These are phyloP conservation scores for Cerceris ruficornis DNA, from an alignment of 2,888 invertebrate genomes.

Conservation along the genomic window DNA sequence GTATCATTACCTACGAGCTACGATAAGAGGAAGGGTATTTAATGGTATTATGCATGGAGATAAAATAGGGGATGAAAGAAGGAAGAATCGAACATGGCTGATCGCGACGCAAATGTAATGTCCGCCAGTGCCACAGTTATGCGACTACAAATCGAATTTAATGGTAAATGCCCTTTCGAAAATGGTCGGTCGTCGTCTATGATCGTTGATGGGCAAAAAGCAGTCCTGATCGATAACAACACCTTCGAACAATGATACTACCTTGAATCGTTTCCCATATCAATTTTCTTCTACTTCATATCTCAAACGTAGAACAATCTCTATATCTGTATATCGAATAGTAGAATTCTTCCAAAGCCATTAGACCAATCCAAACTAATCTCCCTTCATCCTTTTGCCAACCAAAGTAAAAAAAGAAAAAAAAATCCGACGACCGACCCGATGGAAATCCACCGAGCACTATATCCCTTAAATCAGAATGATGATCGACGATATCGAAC, in stretches of 20 bases:
- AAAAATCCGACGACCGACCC: conserved; percentile 26
- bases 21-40: conserved; percentile 11
- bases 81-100: conserved; percentile 19
- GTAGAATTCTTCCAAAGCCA: too few species aligned
- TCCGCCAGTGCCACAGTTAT: conserved; percentile 66
- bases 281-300: too few species aligned
- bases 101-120: conserved; percentile 21
- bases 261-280: too few species aligned
- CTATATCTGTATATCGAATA: too few species aligned
- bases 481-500: conserved; percentile 39
- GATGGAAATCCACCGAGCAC: conserved; percentile 38
- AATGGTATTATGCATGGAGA: conserved; percentile 6
- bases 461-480: conserved; percentile 19
- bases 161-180: conserved; percentile 61
- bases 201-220: conserved; percentile 39
- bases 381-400: background rate
- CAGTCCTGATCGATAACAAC: background rate
- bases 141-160: conserved; percentile 46
- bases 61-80: background rate
- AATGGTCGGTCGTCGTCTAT: conserved; percentile 42
- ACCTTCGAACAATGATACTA: too few species aligned
- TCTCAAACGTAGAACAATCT: too few species aligned
- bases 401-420: conserved; percentile 1
- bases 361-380: background rate
- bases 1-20: conserved; percentile 19